Evolutionary conservation across 2,888 invertebrate genomes (phyloP).

Genomic region (Matsumyia berberina): DNA sequence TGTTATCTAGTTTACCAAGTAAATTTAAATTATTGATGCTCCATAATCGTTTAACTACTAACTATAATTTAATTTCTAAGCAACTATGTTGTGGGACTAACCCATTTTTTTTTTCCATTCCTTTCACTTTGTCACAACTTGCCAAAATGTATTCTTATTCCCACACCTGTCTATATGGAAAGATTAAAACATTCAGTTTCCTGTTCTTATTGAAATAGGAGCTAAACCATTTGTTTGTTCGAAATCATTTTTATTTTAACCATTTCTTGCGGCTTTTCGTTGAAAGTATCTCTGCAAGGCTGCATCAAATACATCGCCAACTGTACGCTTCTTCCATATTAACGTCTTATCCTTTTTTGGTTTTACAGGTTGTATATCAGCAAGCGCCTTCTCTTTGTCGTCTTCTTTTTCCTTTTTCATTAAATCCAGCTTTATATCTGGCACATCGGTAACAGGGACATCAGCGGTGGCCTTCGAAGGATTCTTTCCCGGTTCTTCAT

Average conservation of each 20-base stretch:
- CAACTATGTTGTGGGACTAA: no score
- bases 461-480: constrained; percentile 61
- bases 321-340: constrained; percentile 94
- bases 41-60: no score
- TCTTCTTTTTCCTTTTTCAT: constrained; percentile 78
- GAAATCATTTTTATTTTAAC: constrained; percentile 51
- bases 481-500: neutral
- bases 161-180: no score
- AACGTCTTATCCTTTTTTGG: constrained; percentile 88
- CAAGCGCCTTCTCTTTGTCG: constrained; percentile 65
- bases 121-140: no score
- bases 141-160: no score
- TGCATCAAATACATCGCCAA: constrained; percentile 90
- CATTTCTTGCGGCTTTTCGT: constrained; percentile 87
- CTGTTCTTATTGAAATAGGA: no score
- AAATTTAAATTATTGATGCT: no score
- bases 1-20: no score
- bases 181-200: no score
- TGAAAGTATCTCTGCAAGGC: constrained; percentile 91
- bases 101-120: no score
- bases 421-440: constrained; percentile 65
- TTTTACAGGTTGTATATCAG: constrained; percentile 56
- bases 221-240: neutral
- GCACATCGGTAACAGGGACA: constrained; percentile 68
- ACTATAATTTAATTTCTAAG: no score